A percentile compares a stretch with the other conserved stretches of the same genome.
Evolutionary conservation across 2,888 invertebrate genomes (phyloP).

Genomic region (Noctua fimbriata): DNA sequence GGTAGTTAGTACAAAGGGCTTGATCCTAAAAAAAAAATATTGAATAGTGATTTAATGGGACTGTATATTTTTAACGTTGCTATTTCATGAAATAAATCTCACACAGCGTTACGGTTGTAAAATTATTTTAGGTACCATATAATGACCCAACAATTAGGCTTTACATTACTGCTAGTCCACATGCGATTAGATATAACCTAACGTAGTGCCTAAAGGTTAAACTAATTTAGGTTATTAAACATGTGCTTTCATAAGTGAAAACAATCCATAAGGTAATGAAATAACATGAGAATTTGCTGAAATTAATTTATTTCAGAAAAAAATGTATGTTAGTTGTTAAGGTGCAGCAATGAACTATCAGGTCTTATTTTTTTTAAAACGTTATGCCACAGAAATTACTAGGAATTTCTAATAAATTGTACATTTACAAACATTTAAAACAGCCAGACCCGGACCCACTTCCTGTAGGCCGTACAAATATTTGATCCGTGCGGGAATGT

Average conservation of each 20-base stretch:
- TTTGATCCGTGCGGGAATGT: too few species aligned
- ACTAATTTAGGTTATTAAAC: constrained; percentile 8
- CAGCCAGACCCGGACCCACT: too few species aligned
- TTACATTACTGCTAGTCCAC: constrained; percentile 48
- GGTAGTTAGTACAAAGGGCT: too few species aligned
- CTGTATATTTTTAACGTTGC: constrained; percentile 1
- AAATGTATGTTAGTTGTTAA: neutral
- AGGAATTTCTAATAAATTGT: too few species aligned
- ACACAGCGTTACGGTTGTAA: constrained; percentile 29
- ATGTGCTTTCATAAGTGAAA: neutral
- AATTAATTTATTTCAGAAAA: neutral
- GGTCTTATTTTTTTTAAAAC: too few species aligned
- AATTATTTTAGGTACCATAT: constrained; percentile 45
- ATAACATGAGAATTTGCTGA: neutral
- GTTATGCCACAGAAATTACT: too few species aligned
- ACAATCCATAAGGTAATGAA: neutral
- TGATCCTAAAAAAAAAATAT: too few species aligned
- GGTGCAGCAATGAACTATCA: neutral
- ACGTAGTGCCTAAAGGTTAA: constrained; percentile 1
- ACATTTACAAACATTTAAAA: too few species aligned
- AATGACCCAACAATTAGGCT: constrained; percentile 55
- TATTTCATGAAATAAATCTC: constrained; percentile 43
- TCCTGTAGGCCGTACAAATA: too few species aligned
- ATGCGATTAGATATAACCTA: constrained; percentile 51
- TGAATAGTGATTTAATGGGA: neutral